Base-by-base conservation (phyloP, 2,113 vertebrate species). In the Alethe diademata region DNA sequence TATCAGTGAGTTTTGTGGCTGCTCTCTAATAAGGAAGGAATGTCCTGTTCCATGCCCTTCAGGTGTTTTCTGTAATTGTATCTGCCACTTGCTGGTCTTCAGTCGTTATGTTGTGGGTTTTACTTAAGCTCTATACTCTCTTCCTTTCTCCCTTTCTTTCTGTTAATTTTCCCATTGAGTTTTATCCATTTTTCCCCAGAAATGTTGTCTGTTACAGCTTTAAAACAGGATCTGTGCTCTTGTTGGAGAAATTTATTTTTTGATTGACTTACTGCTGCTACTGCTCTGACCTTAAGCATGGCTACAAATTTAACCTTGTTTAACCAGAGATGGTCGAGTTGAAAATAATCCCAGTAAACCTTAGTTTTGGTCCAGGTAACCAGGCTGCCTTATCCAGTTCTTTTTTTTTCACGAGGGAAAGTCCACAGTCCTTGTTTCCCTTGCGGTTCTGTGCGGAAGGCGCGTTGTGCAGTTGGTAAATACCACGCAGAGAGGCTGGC, bases 401-500 rank as follows among this genome's bases (percentile, higher is more conserved):
- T 25, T 47, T n/a, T 53, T 58, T 57, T 35, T 56, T 13, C n/a
- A 4, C 19, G 4, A 67, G 45, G 22, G 26, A 1, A 14, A 51
- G 25, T 26, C 42, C 35, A 1, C 1, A 45, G 38, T 28, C 29
- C 35, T 62, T 33, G 14, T 20, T 74, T 58, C 70, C 35, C 47
- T 66, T 2, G 2, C 36, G 17, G 15, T 19, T 87, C 8, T n/a
- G 4, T 0, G 0, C 9, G 60, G 78, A 57, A 57, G 13, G 19
- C 6, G 29, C 1, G 0, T 19, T 56, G 61, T 81, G 47, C 50
- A 61, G 8, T 7, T 12, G 54, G 8, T 35, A 25, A 3, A 6
- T 12, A 2, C 7, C 11, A 0, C 19, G 11, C 24, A 8, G 66
- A 24, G 70, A 43, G 53, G 3, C 40, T 47, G 45, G 26, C 12